These are phyloP conservation scores for Drosophila bifasciata DNA, from an alignment of 1,140 invertebrate genomes.

Conservation along the genomic window DNA sequence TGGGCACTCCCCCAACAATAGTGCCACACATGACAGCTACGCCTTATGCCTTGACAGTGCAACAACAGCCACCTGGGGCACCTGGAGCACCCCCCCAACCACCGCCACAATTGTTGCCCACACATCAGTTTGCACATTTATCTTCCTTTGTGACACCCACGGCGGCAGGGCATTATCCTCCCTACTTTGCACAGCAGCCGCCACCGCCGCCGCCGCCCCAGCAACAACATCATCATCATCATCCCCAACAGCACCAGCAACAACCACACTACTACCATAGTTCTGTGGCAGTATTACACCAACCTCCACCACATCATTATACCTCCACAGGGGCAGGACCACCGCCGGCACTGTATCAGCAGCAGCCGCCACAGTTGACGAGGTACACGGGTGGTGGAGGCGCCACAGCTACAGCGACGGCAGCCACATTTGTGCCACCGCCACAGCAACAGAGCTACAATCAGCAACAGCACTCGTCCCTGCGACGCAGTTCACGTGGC, in stretches of 20 bases:
- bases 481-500: conserved; percentile 82
- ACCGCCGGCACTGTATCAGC: conserved; percentile 63
- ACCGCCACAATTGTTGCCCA: conserved; percentile 50
- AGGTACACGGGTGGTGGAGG: conserved; percentile 52
- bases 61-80: conserved; percentile 47
- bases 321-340: conserved; percentile 73
- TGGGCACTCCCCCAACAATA: conserved; percentile 37
- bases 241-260: conserved; percentile 47
- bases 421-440: conserved; percentile 71
- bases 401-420: conserved; percentile 37
- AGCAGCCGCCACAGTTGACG: conserved; percentile 46
- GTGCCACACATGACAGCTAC: conserved; percentile 31
- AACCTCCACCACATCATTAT: conserved; percentile 72
- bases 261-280: conserved; percentile 71
- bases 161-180: conserved; percentile 57
- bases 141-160: conserved; percentile 69
- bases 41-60: conserved; percentile 51
- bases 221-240: conserved; percentile 54
- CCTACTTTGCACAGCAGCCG: conserved; percentile 64
- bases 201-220: conserved; percentile 59
- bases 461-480: conserved; percentile 70
- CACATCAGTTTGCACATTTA: conserved; percentile 72
- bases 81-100: conserved; percentile 32
- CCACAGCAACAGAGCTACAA: conserved; percentile 53
- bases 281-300: conserved; percentile 65